Evolutionary conservation across 2,797 vertebrate species (phyloP).

Genomic region (Poeciliopsis paucimaculata): DNA sequence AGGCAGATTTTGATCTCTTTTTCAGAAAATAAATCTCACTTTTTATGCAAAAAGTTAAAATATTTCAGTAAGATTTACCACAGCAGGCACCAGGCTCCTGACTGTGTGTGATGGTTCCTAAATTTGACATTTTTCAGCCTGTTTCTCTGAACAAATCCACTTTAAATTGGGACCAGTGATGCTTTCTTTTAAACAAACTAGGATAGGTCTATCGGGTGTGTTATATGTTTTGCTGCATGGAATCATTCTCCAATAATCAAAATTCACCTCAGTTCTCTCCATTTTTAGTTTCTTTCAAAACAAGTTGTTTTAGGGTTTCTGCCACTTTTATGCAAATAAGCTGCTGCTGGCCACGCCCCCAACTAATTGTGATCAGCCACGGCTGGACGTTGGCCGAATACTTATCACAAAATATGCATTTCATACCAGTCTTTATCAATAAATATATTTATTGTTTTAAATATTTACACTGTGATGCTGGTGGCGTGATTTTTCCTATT

Average conservation of each 20-base stretch:
- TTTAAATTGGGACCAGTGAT: not conserved
- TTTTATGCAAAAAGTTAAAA: not conserved
- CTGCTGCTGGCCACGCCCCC: not conserved
- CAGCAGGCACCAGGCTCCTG: not conserved
- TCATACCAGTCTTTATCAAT: too few species aligned
- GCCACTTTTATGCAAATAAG: not conserved
- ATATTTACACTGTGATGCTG: too few species aligned
- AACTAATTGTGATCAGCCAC: not conserved
- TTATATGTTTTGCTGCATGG: not conserved
- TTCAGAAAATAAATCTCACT: not conserved
- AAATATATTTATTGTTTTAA: too few species aligned
- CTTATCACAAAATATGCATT: too few species aligned
- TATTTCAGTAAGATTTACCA: not conserved
- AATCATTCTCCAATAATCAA: not conserved
- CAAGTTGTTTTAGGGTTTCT: not conserved
- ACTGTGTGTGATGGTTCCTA: not conserved
- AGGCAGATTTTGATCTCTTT: not conserved
- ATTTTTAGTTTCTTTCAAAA: not conserved
- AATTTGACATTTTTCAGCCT: not conserved
- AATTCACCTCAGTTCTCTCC: not conserved
- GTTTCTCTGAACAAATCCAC: not conserved
- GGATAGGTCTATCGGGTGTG: too few species aligned
- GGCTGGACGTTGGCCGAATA: too few species aligned
- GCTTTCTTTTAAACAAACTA: not conserved
- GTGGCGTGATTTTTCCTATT: too few species aligned